Evolutionary conservation across 2,888 invertebrate species (phyloP).

Genomic region (Schrankia costaestrigalis): DNA sequence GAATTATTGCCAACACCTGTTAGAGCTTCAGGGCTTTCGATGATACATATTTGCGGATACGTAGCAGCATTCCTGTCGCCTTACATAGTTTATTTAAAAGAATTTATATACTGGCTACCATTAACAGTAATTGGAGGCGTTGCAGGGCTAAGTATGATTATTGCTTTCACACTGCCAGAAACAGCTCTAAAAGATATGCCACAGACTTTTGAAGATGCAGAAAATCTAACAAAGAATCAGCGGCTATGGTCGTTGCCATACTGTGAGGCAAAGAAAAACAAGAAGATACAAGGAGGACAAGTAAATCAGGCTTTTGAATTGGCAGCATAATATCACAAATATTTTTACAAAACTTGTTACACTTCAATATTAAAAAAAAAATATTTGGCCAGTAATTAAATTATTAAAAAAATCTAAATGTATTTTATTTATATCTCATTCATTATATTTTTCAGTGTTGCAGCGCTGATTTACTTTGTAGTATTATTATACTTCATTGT

Average conservation of each 20-base stretch:
- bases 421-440: too few relatives aligned
- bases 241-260: constrained; percentile 39
- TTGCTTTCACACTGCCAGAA: constrained; percentile 33
- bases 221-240: constrained; percentile 27
- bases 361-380: too few relatives aligned
- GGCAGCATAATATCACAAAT: too few relatives aligned
- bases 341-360: too few relatives aligned
- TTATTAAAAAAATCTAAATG: too few relatives aligned
- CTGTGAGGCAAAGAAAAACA: constrained; percentile 16
- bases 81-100: constrained; percentile 29
- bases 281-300: constrained; percentile 7
- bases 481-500: too few relatives aligned
- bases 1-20: constrained; percentile 55
- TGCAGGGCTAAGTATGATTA: constrained; percentile 17
- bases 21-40: constrained; percentile 51
- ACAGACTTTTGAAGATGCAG: constrained; percentile 42
- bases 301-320: constrained; percentile 16
- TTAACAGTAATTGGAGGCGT: constrained; percentile 14
- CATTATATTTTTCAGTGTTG: too few relatives aligned
- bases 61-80: constrained; percentile 49
- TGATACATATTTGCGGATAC: constrained; percentile 53
- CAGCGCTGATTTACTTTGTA: too few relatives aligned
- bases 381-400: too few relatives aligned
- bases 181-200: constrained; percentile 40
- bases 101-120: constrained; percentile 26